phyloP scores from a whole-genome alignment of 2,113 vertebrate species.

The Circaetus gallicus region DNA sequence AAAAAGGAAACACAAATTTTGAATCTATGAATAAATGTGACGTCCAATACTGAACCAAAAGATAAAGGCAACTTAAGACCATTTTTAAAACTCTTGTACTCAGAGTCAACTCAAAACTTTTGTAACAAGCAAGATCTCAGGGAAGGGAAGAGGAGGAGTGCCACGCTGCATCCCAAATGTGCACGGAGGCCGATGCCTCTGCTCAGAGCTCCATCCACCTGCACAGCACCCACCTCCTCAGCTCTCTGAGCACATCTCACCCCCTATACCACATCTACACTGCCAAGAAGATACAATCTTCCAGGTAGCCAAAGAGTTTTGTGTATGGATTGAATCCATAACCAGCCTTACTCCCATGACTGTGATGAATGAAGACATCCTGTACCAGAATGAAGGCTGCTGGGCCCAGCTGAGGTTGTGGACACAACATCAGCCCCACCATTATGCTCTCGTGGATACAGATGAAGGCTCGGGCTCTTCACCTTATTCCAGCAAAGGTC shows the following conservation, averaged over 20 bases:
- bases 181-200: background rate
- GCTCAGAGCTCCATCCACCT: background rate
- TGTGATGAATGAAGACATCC: background rate
- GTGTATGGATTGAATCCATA: background rate
- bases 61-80: background rate
- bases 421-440: background rate
- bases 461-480: background rate
- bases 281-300: background rate
- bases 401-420: background rate
- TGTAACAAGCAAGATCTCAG: background rate
- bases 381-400: background rate
- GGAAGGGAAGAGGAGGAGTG: background rate
- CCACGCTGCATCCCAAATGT: rapidly evolving
- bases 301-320: background rate
- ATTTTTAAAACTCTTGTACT: background rate
- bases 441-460: background rate
- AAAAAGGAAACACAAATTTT: background rate
- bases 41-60: background rate
- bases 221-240: background rate
- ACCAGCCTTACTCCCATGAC: background rate
- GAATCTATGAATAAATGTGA: background rate
- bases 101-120: background rate
- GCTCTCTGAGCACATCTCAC: background rate
- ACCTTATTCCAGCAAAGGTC: background rate
- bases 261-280: background rate